phyloP scores from a whole-genome alignment of 2,888 invertebrate species.

The Hofmannophila pseudospretella region DNA sequence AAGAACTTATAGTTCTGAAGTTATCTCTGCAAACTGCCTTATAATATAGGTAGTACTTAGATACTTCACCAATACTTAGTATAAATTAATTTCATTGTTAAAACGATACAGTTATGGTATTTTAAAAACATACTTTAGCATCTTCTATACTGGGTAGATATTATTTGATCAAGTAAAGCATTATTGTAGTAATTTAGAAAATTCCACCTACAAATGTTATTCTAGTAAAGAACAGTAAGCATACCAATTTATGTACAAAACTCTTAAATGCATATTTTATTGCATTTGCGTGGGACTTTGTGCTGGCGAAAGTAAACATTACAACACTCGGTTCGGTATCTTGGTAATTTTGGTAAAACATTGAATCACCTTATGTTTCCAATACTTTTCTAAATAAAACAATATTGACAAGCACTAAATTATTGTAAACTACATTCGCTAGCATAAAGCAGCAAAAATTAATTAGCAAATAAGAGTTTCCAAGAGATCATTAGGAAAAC shows the following conservation, averaged over 20 bases:
- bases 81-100: too few species aligned
- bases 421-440: slow-evolving; percentile 21
- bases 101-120: too few species aligned
- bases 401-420: too few species aligned
- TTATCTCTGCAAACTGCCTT: too few species aligned
- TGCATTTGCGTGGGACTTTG: slow-evolving; percentile 20
- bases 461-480: slow-evolving; percentile 66
- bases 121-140: slow-evolving; percentile 8
- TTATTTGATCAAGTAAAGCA: slow-evolving; percentile 21
- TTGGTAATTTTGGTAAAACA: too few species aligned
- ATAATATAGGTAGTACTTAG: too few species aligned
- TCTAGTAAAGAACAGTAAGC: slow-evolving; percentile 53
- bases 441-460: slow-evolving; percentile 33
- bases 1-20: too few species aligned
- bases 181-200: slow-evolving; percentile 57
- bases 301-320: slow-evolving; percentile 21
- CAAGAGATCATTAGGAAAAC: slow-evolving; percentile 77
- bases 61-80: too few species aligned
- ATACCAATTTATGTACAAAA: slow-evolving; percentile 77
- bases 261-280: slow-evolving; percentile 49
- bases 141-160: slow-evolving; percentile 23
- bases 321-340: too few species aligned
- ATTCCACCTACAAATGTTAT: slow-evolving; percentile 54
- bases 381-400: too few species aligned
- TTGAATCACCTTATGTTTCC: too few species aligned